Conservation (phyloP, 2,888 invertebrate species). For the Latrodectus elegans region DNA sequence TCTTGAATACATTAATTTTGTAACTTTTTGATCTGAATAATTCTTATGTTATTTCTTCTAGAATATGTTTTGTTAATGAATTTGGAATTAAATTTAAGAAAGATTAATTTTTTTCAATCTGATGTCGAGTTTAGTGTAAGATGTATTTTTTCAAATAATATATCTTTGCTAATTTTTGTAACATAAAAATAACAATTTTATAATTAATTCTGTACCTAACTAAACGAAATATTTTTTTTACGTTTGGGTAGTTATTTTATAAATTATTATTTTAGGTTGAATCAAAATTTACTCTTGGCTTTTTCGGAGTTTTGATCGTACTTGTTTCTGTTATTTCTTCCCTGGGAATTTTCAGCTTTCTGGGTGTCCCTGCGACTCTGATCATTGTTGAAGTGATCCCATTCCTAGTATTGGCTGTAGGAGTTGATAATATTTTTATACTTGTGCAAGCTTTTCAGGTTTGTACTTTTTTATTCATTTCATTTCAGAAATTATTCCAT, state of each 20-base stretch:
- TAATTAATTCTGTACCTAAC: too few species aligned
- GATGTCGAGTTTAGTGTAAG: too few species aligned
- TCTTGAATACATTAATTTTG: too few species aligned
- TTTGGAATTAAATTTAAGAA: too few species aligned
- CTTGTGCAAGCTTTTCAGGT: constrained; percentile 90
- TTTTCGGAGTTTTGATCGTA: constrained; percentile 95
- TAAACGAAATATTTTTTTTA: too few species aligned
- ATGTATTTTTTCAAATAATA: too few species aligned
- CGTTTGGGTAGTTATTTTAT: neutral
- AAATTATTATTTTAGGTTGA: constrained; percentile 79
- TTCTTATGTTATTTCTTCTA: too few species aligned
- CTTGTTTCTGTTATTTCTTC: constrained; percentile 93
- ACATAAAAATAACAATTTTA: too few species aligned
- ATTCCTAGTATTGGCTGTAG: constrained; percentile 97
- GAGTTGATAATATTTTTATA: constrained; percentile 99
- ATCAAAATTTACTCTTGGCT: constrained; percentile 93
- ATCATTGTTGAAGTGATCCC: constrained; percentile 99
- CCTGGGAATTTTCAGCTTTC: constrained; percentile 92
- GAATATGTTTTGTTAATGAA: too few species aligned
- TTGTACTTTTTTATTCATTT: constrained; percentile 14
- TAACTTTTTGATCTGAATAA: too few species aligned
- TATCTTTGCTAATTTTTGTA: too few species aligned
- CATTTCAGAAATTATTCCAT: neutral
- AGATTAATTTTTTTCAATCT: too few species aligned
- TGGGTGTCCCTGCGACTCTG: constrained; percentile 91